A percentile compares a stretch with the other conserved stretches of the same genome.
phyloP scores from a whole-genome alignment of 2,113 vertebrate genomes.

The Microcebus murinus region DNA sequence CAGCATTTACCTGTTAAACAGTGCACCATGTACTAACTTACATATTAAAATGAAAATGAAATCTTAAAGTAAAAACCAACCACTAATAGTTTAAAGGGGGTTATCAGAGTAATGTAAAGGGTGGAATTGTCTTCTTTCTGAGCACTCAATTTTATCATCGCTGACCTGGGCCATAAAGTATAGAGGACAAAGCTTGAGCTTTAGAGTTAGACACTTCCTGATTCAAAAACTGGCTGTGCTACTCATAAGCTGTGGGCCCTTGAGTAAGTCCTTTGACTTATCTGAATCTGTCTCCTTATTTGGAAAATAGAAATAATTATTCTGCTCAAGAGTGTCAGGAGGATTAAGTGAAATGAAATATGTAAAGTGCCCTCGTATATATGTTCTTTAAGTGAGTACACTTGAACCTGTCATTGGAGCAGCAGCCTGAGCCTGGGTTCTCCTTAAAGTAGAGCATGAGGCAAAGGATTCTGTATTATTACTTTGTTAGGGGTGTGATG shows the following conservation, averaged over 20 bases:
- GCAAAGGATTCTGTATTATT: neutral
- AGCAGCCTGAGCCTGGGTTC: neutral
- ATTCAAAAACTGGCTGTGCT: neutral
- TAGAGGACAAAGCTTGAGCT: neutral
- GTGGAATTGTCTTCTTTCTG: neutral
- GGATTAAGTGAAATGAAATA: conserved; percentile 12
- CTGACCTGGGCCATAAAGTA: neutral
- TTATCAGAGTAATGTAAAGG: neutral
- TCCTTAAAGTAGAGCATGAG: neutral
- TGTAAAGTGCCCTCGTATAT: neutral
- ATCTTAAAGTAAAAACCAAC: neutral
- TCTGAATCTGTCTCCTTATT: neutral
- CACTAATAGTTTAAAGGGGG: neutral
- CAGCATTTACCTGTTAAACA: neutral
- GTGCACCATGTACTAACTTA: neutral
- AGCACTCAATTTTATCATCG: neutral
- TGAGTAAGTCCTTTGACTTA: neutral
- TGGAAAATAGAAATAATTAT: conserved; percentile 35
- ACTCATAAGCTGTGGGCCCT: neutral
- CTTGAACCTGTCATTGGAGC: neutral
- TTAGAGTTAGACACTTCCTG: neutral
- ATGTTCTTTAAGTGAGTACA: neutral
- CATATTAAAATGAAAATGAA: neutral
- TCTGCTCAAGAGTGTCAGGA: neutral
- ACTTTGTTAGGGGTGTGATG: neutral